These are phyloP conservation scores for Pogonocherus hispidulus DNA, from an alignment of 2,888 invertebrate genomes.

Conservation along the genomic window DNA sequence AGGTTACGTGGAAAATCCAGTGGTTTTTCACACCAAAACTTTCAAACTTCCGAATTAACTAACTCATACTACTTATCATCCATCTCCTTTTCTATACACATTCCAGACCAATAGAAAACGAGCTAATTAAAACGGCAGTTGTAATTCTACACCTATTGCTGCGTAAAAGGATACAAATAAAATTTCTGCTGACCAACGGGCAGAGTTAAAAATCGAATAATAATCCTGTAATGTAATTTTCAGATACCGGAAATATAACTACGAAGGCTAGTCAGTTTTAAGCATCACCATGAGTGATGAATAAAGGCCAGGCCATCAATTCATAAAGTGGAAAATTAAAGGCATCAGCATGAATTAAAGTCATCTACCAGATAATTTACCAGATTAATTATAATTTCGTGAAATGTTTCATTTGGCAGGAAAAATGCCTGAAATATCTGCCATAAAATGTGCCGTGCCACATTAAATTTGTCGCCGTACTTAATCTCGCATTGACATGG, in stretches of 20 bases:
- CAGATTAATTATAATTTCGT: slow-evolving; percentile 2
- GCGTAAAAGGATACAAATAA: no score
- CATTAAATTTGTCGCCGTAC: background rate
- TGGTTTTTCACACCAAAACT: no score
- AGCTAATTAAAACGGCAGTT: no score
- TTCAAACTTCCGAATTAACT: no score
- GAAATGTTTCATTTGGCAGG: background rate
- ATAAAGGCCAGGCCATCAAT: background rate
- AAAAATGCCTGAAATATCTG: background rate
- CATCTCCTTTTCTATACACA: no score
- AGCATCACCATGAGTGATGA: background rate
- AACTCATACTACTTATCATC: no score
- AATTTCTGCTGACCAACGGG: no score
- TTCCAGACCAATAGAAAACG: no score
- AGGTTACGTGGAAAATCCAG: no score
- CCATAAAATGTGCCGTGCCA: background rate
- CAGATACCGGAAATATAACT: background rate
- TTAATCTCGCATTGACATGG: slow-evolving; percentile 3
- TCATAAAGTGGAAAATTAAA: background rate
- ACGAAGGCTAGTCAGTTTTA: background rate
- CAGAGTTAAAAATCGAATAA: no score
- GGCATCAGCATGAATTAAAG: slow-evolving; percentile 4
- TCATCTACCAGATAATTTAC: slow-evolving; percentile 1
- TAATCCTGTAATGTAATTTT: no score
- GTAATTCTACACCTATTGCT: no score